Conservation (phyloP, 2,888 invertebrate species). For the Ypsolopha sequella region DNA sequence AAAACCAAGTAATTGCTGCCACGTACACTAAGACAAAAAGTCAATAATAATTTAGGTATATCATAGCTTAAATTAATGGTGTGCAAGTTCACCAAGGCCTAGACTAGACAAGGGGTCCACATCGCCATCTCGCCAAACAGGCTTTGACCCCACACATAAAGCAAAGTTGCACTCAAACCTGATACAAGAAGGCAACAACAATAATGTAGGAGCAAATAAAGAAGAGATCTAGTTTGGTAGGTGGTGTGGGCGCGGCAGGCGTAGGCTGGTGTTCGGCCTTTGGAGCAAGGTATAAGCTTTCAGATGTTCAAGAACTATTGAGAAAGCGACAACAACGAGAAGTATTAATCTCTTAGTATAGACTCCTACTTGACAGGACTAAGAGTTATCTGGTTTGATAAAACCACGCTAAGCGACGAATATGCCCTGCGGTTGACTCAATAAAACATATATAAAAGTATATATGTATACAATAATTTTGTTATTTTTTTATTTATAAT, state of each 20-base stretch:
- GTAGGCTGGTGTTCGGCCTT: conserved; percentile 7
- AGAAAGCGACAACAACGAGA: background rate
- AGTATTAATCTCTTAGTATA: background rate
- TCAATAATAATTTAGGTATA: too few species aligned
- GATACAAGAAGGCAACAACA: background rate
- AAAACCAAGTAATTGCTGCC: too few species aligned
- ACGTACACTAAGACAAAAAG: too few species aligned
- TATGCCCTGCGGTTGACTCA: too few species aligned
- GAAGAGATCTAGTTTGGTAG: conserved; percentile 50
- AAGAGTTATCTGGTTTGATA: too few species aligned
- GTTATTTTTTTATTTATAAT: too few species aligned
- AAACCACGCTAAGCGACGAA: too few species aligned
- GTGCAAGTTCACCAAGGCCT: background rate
- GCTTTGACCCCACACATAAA: conserved; percentile 4
- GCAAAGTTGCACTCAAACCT: conserved; percentile 4
- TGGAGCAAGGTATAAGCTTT: background rate
- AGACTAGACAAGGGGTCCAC: background rate
- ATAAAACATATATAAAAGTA: too few species aligned
- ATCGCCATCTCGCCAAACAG: background rate
- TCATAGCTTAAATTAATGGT: too few species aligned
- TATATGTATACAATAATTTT: too few species aligned
- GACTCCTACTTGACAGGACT: too few species aligned
- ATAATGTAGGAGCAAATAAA: conserved; percentile 25
- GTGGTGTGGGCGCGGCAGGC: conserved; percentile 45
- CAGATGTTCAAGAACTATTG: too few species aligned